These are phyloP conservation scores for Nemoura dubitans DNA, from an alignment of 2,888 invertebrate genomes.

Conservation along the genomic window DNA sequence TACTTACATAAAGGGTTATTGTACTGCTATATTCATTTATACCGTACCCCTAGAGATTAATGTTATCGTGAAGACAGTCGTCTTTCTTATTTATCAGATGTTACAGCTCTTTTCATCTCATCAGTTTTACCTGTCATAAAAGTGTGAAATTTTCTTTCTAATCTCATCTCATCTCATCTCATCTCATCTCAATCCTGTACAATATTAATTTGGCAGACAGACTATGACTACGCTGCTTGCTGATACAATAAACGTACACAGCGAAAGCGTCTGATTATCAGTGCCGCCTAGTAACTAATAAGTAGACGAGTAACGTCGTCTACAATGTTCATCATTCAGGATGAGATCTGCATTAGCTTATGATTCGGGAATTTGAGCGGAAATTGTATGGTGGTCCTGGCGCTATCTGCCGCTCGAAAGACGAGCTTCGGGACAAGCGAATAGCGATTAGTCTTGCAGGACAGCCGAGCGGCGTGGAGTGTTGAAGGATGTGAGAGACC, in stretches of 20 bases:
- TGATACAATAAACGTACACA: not conserved
- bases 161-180: constrained; percentile 27
- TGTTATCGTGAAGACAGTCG: not conserved
- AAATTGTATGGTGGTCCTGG: not conserved
- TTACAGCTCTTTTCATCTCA: not conserved
- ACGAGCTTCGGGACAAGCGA: constrained; percentile 1
- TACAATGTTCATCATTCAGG: not conserved
- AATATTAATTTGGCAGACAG: constrained; percentile 31
- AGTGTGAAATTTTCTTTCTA: not conserved
- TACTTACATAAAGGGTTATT: not conserved
- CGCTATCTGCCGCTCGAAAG: not conserved
- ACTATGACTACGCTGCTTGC: not conserved
- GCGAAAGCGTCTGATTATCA: not conserved
- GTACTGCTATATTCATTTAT: not conserved
- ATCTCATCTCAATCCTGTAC: constrained; percentile 31
- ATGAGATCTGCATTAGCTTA: not conserved
- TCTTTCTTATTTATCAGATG: constrained; percentile 3
- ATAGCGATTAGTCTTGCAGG: constrained; percentile 20
- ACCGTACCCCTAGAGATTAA: not conserved
- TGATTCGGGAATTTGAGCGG: not conserved
- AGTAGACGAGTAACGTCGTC: not conserved
- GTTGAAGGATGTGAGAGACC: constrained; percentile 17
- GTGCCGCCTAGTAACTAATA: not conserved
- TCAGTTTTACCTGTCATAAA: constrained; percentile 22
- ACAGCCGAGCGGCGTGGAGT: not conserved